Conservation (phyloP, 2,113 vertebrate genomes). For the Limnothrissa miodon region DNA sequence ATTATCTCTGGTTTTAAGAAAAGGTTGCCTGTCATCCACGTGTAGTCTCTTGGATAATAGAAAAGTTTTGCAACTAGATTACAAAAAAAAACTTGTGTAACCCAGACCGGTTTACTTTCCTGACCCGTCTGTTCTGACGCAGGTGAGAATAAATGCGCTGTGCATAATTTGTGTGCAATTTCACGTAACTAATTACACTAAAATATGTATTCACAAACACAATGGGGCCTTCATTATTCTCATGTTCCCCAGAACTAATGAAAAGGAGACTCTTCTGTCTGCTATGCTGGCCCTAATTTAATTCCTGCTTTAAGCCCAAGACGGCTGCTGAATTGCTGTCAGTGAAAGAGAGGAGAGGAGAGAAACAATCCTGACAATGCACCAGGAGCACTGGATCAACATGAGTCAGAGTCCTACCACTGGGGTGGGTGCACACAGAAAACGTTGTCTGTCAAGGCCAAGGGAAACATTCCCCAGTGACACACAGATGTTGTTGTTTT, state of each 20-base stretch:
- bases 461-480: slow-evolving; percentile 13
- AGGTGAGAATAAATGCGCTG: neutral
- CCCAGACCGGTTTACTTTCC: neutral
- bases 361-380: slow-evolving; percentile 7
- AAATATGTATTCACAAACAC: slow-evolving; percentile 21
- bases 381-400: neutral
- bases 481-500: neutral
- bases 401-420: slow-evolving; percentile 27
- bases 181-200: slow-evolving; percentile 13
- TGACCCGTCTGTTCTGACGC: neutral
- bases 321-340: slow-evolving; percentile 28
- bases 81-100: neutral
- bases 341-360: slow-evolving; percentile 16
- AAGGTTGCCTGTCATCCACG: neutral
- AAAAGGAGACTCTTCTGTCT: slow-evolving; percentile 25
- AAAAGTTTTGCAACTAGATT: neutral
- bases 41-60: neutral
- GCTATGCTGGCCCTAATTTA: slow-evolving; percentile 39
- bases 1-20: neutral
- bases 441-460: slow-evolving; percentile 17
- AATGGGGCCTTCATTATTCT: slow-evolving; percentile 20
- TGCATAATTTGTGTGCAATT: neutral
- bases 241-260: slow-evolving; percentile 24
- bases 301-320: slow-evolving; percentile 18
- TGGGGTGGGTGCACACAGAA: slow-evolving; percentile 16